Base-by-base conservation (phyloP, 2,113 vertebrate species). In the Cnemophilus loriae region DNA sequence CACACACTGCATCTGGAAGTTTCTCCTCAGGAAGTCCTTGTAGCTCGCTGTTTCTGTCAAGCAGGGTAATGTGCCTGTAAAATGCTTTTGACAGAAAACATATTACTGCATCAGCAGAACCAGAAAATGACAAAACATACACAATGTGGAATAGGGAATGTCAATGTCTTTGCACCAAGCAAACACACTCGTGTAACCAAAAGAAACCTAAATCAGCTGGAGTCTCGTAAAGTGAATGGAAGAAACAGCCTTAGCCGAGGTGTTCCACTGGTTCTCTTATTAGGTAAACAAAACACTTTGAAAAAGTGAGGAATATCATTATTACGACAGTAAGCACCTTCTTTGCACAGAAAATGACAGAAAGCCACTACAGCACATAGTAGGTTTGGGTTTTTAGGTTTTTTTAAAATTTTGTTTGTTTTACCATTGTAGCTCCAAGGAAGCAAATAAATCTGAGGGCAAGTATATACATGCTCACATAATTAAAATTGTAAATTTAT, bases 11-110 rank as follows among this genome's bases (percentile, higher is more conserved):
- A 83, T 95, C 80, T 95, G 93, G 84, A 96, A 94, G 50, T 79
- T 97, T 97, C 89, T 97, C 90, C 82, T 88, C 95, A 85, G 89
- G 83, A 97, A 97, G 91, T 87, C 56, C 73, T 94, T 89, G 71
- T 89, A 86, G 87, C 86, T 95, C 1, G 1, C 76, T 84, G 85
- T 89, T 97, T 47, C 89, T 93, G 71, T 97, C 97, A 96, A 75
- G 77, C 71, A 83, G 79, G 78, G 75, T 89, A 92, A 97, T 67
- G 74, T 53, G 67, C 59, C 69, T 82, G 61, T 82, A 88, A 93
- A 95, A 88, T 0, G 47, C 75, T 75, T 68, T 42, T 95, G 95
- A 95, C 67, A 89, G 95, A 88, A 96, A 96, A 96, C 91, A 75
- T 93, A 89, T 71, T 73, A 91, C 64, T 79, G 87, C 55, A 90